A percentile compares a stretch with the other conserved stretches of the same genome.
Conservation (phyloP, 2,797 vertebrate genomes). For the Neosalanx taihuensis region DNA sequence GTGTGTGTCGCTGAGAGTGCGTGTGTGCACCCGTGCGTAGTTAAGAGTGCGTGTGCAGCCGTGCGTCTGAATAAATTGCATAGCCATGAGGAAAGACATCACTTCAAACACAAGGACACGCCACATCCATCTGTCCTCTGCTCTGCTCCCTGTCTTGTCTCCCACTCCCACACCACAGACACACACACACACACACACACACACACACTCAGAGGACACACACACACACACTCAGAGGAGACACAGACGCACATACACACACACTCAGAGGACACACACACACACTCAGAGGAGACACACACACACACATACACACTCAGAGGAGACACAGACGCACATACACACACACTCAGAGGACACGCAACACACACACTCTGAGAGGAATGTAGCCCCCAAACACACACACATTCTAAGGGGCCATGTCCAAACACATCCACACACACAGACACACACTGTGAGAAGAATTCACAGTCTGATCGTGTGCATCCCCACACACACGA, state of each 20-base stretch:
- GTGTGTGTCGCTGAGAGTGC: background rate
- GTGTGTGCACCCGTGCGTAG: background rate
- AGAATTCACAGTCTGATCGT: no score
- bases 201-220: background rate
- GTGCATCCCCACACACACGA: background rate
- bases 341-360: slow-evolving; percentile 41
- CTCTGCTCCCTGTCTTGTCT: background rate
- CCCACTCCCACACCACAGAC: background rate
- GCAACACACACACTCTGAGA: slow-evolving; percentile 24
- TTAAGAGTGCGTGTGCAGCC: background rate
- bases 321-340: slow-evolving; percentile 58
- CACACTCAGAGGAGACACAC: background rate
- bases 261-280: slow-evolving; percentile 29
- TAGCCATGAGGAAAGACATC: slow-evolving; percentile 59
- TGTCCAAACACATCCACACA: no score
- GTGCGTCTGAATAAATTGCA: slow-evolving; percentile 6
- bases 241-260: slow-evolving; percentile 60
- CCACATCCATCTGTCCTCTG: slow-evolving; percentile 53
- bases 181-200: background rate
- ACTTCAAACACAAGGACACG: slow-evolving; percentile 62
- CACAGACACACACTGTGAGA: no score
- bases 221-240: slow-evolving; percentile 15
- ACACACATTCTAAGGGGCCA: no score
- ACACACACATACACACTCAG: no score
- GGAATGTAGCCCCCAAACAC: background rate